These are phyloP conservation scores for Lasioglossum calceatum DNA, from an alignment of 2,888 invertebrate species.

Conservation along the genomic window DNA sequence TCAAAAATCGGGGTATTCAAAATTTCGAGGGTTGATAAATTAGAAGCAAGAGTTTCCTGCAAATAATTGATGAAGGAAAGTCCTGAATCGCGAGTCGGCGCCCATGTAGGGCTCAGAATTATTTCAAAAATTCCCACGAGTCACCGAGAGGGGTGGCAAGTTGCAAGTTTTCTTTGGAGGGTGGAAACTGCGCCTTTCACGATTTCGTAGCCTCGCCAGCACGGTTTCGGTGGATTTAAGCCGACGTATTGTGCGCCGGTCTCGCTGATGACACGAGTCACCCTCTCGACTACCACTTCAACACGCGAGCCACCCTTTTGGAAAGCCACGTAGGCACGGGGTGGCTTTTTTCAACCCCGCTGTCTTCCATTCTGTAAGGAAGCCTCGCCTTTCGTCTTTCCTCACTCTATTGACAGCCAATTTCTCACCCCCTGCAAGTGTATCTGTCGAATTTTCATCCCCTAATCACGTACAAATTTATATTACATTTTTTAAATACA, in stretches of 20 bases:
- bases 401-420: not conserved
- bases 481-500: not conserved
- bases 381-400: conserved; percentile 25
- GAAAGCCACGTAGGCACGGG: conserved; percentile 51
- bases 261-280: conserved; percentile 57
- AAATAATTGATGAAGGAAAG: not conserved
- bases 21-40: not conserved
- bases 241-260: conserved; percentile 46
- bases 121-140: conserved; percentile 30
- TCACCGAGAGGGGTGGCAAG: not conserved
- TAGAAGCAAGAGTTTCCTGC: not conserved
- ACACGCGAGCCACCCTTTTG: conserved; percentile 62
- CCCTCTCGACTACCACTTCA: conserved; percentile 60
- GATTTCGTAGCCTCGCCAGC: conserved; percentile 15
- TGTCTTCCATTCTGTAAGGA: conserved; percentile 46
- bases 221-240: conserved; percentile 51
- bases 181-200: conserved; percentile 39
- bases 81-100: conserved; percentile 2
- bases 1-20: not conserved
- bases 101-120: conserved; percentile 21
- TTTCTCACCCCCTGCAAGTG: not conserved
- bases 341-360: conserved; percentile 41
- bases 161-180: conserved; percentile 20
- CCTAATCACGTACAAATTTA: not conserved
- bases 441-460: not conserved